Conservation (phyloP, 1,140 invertebrate genomes). For the Bradynema listronoti region DNA sequence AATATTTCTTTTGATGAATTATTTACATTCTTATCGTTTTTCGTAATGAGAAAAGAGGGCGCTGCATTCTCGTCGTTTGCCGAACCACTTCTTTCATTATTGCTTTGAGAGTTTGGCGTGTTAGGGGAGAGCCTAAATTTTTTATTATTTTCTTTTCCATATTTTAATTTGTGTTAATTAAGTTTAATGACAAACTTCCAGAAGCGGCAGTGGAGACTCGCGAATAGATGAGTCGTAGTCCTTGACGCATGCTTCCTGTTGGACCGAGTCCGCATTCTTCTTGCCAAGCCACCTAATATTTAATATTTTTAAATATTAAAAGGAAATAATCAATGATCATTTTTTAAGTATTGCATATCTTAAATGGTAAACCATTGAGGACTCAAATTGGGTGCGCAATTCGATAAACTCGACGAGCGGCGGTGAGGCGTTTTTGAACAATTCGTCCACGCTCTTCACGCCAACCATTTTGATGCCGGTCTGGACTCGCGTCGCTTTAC, state of each 20-base stretch:
- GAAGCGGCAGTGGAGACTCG: too few relatives aligned
- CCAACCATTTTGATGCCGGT: conserved; percentile 59
- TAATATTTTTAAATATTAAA: not conserved
- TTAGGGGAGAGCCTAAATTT: too few relatives aligned
- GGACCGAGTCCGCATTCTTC: conserved; percentile 54
- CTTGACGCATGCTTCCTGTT: conserved; percentile 52
- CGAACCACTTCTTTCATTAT: too few relatives aligned
- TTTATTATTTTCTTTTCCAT: too few relatives aligned
- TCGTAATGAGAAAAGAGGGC: too few relatives aligned
- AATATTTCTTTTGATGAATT: too few relatives aligned
- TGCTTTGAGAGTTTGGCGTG: too few relatives aligned
- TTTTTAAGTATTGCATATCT: not conserved
- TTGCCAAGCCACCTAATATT: conserved; percentile 44
- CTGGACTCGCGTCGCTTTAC: conserved; percentile 47
- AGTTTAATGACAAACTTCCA: too few relatives aligned
- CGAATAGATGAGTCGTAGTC: conserved; percentile 45
- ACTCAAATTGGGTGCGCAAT: conserved; percentile 45
- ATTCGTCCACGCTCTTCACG: conserved; percentile 61
- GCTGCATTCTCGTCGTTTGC: too few relatives aligned
- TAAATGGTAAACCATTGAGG: conserved; percentile 39
- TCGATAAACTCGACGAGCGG: conserved; percentile 55
- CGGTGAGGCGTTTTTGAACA: conserved; percentile 60
- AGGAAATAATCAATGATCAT: not conserved
- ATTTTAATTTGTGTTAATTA: too few relatives aligned
- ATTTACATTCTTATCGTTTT: too few relatives aligned